Percentiles rank a stretch among this genome's conserved stretches.
These are phyloP conservation scores for Drosophila sechellia DNA, from an alignment of 1,140 invertebrate genomes.

Conservation along the genomic window DNA sequence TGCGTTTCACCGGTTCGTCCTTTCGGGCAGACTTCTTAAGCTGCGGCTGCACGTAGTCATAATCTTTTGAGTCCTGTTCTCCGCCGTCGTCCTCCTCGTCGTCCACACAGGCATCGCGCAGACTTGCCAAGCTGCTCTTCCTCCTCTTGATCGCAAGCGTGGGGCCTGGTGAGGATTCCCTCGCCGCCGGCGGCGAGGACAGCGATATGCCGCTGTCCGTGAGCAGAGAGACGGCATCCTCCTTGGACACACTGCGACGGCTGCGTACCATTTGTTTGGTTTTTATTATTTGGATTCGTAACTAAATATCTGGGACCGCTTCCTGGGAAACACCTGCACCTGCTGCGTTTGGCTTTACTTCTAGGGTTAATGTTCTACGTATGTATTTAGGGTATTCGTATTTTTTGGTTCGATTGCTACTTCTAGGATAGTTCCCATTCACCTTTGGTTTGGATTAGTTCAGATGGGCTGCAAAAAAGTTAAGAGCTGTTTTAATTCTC, in stretches of 20 bases:
- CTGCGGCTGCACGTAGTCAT: conserved; percentile 60
- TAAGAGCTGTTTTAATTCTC: conserved; percentile 52
- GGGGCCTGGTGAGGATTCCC: conserved; percentile 44
- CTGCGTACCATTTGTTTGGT: conserved; percentile 73
- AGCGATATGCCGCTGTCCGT: conserved; percentile 79
- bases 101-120: conserved; percentile 47
- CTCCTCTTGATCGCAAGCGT: conserved; percentile 42
- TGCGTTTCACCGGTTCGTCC: conserved; percentile 46
- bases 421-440: conserved; percentile 55
- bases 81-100: conserved; percentile 37
- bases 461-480: conserved; percentile 67
- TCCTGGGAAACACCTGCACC: conserved; percentile 63
- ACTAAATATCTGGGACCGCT: conserved; percentile 24
- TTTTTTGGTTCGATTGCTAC: conserved; percentile 28
- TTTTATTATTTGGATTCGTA: conserved; percentile 22
- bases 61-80: conserved; percentile 48
- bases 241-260: conserved; percentile 77
- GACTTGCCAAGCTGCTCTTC: conserved; percentile 62
- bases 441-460: conserved; percentile 67
- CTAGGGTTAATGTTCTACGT: conserved; percentile 49
- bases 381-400: conserved; percentile 30
- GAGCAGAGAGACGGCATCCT: conserved; percentile 70
- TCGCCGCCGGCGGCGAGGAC: conserved; percentile 72
- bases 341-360: conserved; percentile 49
- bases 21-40: conserved; percentile 59